Evolutionary conservation across 2,113 vertebrate species (phyloP), one percentile per base, ranked within the genome.

Genomic region (Alethe diademata): DNA sequence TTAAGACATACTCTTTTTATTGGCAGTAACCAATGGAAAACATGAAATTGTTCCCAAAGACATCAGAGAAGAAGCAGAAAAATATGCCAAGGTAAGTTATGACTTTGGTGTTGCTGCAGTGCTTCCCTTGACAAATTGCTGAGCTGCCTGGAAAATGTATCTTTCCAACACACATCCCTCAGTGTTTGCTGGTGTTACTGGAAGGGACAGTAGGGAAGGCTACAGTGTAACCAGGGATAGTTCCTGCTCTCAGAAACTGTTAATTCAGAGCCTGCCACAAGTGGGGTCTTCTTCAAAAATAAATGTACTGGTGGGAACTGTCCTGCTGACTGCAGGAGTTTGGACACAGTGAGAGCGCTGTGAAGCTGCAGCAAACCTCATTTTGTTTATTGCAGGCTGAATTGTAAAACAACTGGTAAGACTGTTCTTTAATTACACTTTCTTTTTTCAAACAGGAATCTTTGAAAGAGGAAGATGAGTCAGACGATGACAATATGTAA

Each of bases 401-500:
- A 48, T 22, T 79, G 29, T 4, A n/a, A 47, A 70, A 62, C 26
- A 69, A 33, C 25, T 50, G 23, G 31, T 71, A 19, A 22, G 70
- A 14, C 23, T 54, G 11, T 5, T 35, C n/a, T 62, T 88, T 71
- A 82, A 78, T 73, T 38, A 11, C 33, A 26, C 14, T 23, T 90
- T 58, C 89, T 96, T 47, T 96, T 42, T 97, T 75, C n/a, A 89
- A 90, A 90, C 93, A 99, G 99, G 99, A 99, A 92, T 99, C 99
- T 88, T 97, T 99, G 98, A 99, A 99, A 97, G 99, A 99, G 95
- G 99, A 99, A 65, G 99, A 99, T 79, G 99, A 99, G 97, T 99
- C 99, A 40, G 99, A 99, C 5, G 99, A 99, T 97, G 99, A 99
- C 95, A 99, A 99, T 97, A 99, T 99, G 99, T 99, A 98, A 98